Conservation (phyloP, 2,888 invertebrate genomes). For the Escarpia spicata region DNA sequence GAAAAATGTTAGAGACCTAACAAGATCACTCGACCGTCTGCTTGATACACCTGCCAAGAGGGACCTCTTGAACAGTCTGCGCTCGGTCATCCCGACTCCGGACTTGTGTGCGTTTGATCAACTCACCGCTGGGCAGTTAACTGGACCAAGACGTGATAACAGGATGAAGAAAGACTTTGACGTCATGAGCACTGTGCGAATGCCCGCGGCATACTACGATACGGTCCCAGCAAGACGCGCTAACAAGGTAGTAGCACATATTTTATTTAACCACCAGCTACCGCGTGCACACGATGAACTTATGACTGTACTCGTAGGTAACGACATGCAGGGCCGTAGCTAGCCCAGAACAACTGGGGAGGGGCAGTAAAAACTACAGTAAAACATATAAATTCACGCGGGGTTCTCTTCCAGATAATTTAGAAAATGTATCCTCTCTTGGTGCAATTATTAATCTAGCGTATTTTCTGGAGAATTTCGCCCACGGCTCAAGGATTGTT, state of each 20-base stretch:
- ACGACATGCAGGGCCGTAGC: no score
- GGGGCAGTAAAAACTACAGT: no score
- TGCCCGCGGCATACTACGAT: conserved; percentile 17
- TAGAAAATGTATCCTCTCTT: no score
- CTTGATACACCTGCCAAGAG: conserved; percentile 57
- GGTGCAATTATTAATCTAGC: no score
- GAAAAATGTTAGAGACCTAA: conserved; percentile 53
- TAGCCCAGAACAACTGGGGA: no score
- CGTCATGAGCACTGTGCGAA: background rate
- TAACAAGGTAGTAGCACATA: background rate
- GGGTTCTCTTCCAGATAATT: no score
- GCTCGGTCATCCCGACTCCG: conserved; percentile 51
- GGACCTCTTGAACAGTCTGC: conserved; percentile 48
- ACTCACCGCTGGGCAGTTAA: conserved; percentile 33
- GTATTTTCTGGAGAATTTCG: no score
- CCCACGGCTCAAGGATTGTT: no score
- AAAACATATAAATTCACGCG: no score
- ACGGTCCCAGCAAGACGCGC: conserved; percentile 23
- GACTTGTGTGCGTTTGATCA: conserved; percentile 49
- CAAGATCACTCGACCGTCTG: conserved; percentile 48
- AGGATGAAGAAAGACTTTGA: conserved; percentile 7
- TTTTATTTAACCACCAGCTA: conserved; percentile 19
- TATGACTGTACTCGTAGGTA: background rate
- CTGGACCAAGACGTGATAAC: background rate
- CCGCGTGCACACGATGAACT: background rate